Evolutionary conservation across 2,113 vertebrate genomes (phyloP), one percentile per base, ranked within the genome.

Genomic region (Apus apus): DNA sequence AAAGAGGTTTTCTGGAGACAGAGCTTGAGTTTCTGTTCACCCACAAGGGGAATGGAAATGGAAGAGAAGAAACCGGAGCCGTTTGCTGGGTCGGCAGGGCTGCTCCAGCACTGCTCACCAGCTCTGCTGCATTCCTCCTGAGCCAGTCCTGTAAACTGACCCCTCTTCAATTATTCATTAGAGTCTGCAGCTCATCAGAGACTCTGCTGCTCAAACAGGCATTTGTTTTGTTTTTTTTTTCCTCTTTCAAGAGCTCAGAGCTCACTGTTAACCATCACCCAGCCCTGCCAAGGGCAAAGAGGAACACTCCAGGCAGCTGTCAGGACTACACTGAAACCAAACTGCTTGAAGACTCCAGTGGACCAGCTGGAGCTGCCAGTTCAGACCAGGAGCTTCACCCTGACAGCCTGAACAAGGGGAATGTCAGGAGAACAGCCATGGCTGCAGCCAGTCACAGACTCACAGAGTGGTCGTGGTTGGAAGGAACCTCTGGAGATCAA

Each of bases 101-200:
- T 66, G 79, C 5, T 40, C 1, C 43, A 90, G 70, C 3, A 9
- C 67, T 13, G 50, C 70, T 57, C 14, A 11, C 67, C 65, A 66
- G 90, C 68, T 75, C 89, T 23, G 71, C 87, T 22, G 17, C 94
- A 92, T 94, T 96, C 94, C 95, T 93, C 7, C 0, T 67, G 88
- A 92, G 93, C 80, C 61, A 79, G 79, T 75, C 83, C 90, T 94
- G 96, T 93, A 95, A 97, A 75, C 93, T 89, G 96, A 97, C 93
- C 95, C 88, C 87, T 92, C 77, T 91, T 97, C 95, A 96, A 97
- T 97, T 96, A 97, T 94, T 96, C 94, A 91, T 93, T 29, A 56
- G 81, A 87, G 88, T 12, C 90, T 93, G 85, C 86, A 88, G 91
- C 96, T 95, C 82, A 57, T 82, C 92, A 82, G 85, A 94, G 89